phyloP scores from a whole-genome alignment of 1,140 invertebrate species.

The Temnothorax curvispinosus region DNA sequence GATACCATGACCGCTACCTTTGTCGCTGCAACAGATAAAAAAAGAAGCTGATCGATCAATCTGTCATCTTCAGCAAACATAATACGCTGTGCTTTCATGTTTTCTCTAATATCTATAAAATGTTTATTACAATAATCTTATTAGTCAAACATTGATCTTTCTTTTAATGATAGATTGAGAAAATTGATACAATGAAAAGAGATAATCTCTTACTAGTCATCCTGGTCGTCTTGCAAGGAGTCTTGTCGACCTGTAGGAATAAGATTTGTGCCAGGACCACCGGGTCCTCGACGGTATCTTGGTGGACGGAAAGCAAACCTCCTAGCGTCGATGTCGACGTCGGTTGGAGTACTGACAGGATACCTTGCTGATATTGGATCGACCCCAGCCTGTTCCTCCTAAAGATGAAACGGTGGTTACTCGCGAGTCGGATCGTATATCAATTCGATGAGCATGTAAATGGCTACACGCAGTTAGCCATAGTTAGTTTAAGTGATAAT shows the following conservation, averaged over 20 bases:
- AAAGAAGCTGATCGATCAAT: not conserved
- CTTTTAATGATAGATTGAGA: not conserved
- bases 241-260: conserved; percentile 81
- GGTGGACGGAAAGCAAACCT: conserved; percentile 86
- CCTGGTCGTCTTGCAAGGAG: conserved; percentile 83
- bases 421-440: not conserved
- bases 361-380: conserved; percentile 86
- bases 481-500: conserved; percentile 2
- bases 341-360: conserved; percentile 83
- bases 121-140: not conserved
- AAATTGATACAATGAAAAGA: not conserved
- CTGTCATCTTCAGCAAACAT: not conserved
- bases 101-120: not conserved
- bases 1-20: conserved; percentile 88
- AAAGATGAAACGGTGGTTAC: not conserved
- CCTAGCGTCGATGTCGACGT: conserved; percentile 85
- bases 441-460: not conserved
- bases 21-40: conserved; percentile 80
- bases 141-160: not conserved
- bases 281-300: conserved; percentile 83
- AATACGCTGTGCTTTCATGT: not conserved
- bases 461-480: not conserved
- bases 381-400: conserved; percentile 91
- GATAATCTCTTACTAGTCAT: conserved; percentile 85
- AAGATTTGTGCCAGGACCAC: conserved; percentile 79